Evolutionary conservation across 2,797 vertebrate genomes (phyloP).

Genomic region (Psittacula derbiana): DNA sequence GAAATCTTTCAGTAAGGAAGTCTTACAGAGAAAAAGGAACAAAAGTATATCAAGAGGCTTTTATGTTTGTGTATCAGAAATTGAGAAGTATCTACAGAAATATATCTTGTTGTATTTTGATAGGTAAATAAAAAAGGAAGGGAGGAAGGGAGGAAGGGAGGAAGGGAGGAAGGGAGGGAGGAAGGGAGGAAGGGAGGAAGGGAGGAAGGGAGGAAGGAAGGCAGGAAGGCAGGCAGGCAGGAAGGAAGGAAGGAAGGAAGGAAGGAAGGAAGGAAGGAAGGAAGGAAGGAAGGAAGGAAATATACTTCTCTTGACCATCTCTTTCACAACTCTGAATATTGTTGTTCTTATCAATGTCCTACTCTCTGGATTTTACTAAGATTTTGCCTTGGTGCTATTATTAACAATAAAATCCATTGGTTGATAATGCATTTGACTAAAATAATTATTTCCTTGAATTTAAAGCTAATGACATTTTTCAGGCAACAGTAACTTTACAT

Average conservation of each 20-base stretch:
- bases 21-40: neutral
- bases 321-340: neutral
- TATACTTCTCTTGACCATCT: neutral
- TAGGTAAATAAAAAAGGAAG: neutral
- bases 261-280: too few species aligned
- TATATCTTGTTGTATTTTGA: neutral
- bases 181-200: too few species aligned
- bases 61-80: neutral
- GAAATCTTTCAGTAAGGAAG: neutral
- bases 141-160: too few species aligned
- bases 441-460: neutral
- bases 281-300: accelerated
- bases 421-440: neutral
- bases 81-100: neutral
- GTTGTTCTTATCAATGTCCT: neutral
- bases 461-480: neutral
- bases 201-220: too few species aligned
- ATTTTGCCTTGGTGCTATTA: neutral
- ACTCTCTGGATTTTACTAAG: neutral
- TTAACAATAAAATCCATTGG: neutral
- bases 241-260: too few species aligned
- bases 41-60: neutral
- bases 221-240: too few species aligned
- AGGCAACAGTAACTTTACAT: neutral
- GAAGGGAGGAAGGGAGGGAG: too few species aligned